phyloP scores from a whole-genome alignment of 2,888 invertebrate species.

The Dermolepida albohirtum region DNA sequence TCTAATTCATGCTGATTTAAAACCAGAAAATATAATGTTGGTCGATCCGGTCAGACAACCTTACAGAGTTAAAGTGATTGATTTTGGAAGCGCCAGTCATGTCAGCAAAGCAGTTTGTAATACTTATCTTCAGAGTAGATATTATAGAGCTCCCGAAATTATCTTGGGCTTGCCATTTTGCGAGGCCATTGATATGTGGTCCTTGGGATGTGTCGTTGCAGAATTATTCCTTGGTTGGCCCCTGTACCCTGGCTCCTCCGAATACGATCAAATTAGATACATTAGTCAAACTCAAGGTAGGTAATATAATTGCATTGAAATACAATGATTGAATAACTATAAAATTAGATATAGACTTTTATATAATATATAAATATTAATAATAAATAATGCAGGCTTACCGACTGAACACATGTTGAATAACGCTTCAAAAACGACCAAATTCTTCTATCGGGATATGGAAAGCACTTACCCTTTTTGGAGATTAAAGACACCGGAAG shows the following conservation, averaged over 20 bases:
- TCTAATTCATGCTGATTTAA: slow-evolving; percentile 98
- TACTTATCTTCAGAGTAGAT: slow-evolving; percentile 98
- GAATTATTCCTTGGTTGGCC: slow-evolving; percentile 99
- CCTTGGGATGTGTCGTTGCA: slow-evolving; percentile 98
- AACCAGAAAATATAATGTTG: slow-evolving; percentile 99
- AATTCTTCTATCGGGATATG: slow-evolving; percentile 97
- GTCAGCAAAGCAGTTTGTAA: slow-evolving; percentile 99
- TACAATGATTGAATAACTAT: background rate
- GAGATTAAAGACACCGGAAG: slow-evolving; percentile 94
- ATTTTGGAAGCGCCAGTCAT: slow-evolving; percentile 99
- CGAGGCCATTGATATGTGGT: slow-evolving; percentile 99
- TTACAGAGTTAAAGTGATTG: slow-evolving; percentile 99
- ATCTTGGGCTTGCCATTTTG: slow-evolving; percentile 98
- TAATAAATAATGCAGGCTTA: slow-evolving; percentile 72
- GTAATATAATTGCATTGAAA: too few species aligned
- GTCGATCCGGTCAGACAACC: slow-evolving; percentile 98
- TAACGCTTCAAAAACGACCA: slow-evolving; percentile 97
- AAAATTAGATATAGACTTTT: too few species aligned
- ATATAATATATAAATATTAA: too few species aligned
- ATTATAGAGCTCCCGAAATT: slow-evolving; percentile 97
- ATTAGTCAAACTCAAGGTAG: slow-evolving; percentile 79
- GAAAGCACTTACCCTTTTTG: slow-evolving; percentile 91
- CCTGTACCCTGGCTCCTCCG: slow-evolving; percentile 97
- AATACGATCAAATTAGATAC: slow-evolving; percentile 97
- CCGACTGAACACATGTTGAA: slow-evolving; percentile 98